These are phyloP conservation scores for Polylopha cassiicola DNA, from an alignment of 2,888 invertebrate genomes.

Conservation along the genomic window DNA sequence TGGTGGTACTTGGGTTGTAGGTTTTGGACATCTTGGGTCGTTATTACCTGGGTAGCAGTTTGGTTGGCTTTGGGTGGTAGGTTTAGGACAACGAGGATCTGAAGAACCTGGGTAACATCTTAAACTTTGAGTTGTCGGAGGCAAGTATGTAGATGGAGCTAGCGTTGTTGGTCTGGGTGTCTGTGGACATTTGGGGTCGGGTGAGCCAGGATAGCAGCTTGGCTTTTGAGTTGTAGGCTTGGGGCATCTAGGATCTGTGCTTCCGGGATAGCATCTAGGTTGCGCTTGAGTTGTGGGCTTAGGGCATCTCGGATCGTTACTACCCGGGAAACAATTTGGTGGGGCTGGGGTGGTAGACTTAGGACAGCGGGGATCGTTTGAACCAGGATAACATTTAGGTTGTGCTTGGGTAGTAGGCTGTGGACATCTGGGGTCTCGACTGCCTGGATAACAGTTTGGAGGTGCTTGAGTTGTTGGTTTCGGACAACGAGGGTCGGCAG, in stretches of 20 bases:
- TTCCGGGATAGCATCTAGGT: constrained; percentile 44
- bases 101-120: constrained; percentile 33
- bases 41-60: constrained; percentile 30
- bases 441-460: constrained; percentile 27
- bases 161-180: constrained; percentile 30
- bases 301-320: constrained; percentile 37
- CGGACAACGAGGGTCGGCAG: constrained; percentile 36
- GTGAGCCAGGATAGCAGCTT: constrained; percentile 31
- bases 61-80: constrained; percentile 29
- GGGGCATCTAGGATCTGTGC: constrained; percentile 35
- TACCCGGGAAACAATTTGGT: constrained; percentile 46
- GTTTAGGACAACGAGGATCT: constrained; percentile 28
- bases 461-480: constrained; percentile 26
- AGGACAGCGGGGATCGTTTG: constrained; percentile 31
- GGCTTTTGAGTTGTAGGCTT: constrained; percentile 26
- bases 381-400: constrained; percentile 37
- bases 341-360: constrained; percentile 25
- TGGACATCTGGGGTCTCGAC: constrained; percentile 32
- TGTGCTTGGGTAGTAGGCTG: constrained; percentile 30
- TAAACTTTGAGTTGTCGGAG: no score
- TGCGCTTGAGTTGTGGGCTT: constrained; percentile 32
- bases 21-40: constrained; percentile 30
- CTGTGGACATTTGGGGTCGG: constrained; percentile 33
- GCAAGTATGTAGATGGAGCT: no score
- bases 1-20: constrained; percentile 30